A percentile compares a stretch with the other conserved stretches of the same genome.
Conservation (phyloP, 2,797 vertebrate genomes). For the Dendrocincla fuliginosa region DNA sequence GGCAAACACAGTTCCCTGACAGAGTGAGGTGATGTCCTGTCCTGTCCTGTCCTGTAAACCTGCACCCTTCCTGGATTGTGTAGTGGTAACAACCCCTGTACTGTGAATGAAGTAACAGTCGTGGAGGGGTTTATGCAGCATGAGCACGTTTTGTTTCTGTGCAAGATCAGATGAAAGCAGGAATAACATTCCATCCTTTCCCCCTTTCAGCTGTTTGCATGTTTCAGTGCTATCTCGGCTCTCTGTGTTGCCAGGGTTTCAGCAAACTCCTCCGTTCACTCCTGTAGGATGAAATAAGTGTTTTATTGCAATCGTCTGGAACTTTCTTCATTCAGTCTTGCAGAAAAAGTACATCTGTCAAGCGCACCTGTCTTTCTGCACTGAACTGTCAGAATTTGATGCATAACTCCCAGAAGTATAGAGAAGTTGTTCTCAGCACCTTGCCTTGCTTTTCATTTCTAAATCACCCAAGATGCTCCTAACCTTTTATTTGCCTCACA, state of each 20-base stretch:
- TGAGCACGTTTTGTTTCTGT: neutral
- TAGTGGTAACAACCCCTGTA: fast-evolving
- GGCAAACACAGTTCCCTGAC: neutral
- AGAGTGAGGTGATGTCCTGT: neutral
- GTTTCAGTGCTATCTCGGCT: neutral
- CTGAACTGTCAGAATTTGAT: conserved; percentile 13
- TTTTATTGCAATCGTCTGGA: conserved; percentile 1
- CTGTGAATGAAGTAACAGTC: neutral
- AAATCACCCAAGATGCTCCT: neutral
- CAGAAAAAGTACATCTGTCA: conserved; percentile 17
- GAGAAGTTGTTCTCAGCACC: neutral
- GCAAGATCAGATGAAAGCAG: neutral
- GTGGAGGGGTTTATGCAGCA: neutral
- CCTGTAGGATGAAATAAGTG: neutral
- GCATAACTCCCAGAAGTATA: neutral
- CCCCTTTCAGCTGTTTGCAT: neutral
- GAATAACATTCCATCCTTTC: neutral
- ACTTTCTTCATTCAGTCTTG: conserved; percentile 27
- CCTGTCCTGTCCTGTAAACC: neutral
- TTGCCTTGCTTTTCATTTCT: neutral
- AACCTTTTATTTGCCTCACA: conserved; percentile 10
- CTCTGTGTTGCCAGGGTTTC: neutral
- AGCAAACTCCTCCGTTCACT: neutral
- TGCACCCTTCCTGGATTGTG: fast-evolving
- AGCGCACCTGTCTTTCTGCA: neutral